Evolutionary conservation across 2,113 vertebrate genomes (phyloP).

Genomic region (Formicarius rufipectus): DNA sequence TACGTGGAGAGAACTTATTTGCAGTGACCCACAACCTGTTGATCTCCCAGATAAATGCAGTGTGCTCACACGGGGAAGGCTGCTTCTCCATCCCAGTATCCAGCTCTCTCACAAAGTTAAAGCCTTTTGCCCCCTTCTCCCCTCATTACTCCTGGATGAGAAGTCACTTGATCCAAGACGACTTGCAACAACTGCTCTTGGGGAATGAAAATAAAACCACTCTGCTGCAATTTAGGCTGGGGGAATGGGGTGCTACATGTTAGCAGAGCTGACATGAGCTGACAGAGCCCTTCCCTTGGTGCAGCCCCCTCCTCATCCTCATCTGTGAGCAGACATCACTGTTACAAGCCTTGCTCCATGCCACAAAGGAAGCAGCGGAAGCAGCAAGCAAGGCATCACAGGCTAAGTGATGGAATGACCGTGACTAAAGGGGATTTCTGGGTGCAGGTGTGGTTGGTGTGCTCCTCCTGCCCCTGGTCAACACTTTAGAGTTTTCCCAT

Average conservation of each 20-base stretch:
- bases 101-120: not conserved
- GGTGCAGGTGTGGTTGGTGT: not conserved
- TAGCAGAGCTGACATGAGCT: not conserved
- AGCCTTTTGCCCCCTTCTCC: not conserved
- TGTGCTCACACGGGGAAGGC: rapidly evolving
- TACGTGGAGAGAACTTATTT: not conserved
- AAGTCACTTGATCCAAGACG: not conserved
- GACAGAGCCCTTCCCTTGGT: not conserved
- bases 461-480: not conserved
- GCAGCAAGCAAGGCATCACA: rapidly evolving
- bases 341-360: not conserved
- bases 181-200: not conserved
- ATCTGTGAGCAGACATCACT: not conserved
- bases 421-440: not conserved
- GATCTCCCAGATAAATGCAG: not conserved
- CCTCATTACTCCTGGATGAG: not conserved
- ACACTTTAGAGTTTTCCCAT: not conserved
- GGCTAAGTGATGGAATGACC: rapidly evolving
- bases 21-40: not conserved
- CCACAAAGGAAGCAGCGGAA: not conserved
- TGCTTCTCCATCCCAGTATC: not conserved
- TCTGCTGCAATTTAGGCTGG: not conserved
- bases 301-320: not conserved
- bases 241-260: not conserved
- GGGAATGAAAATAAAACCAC: not conserved